These are phyloP conservation scores for Galaxias olidus DNA, from an alignment of 2,797 vertebrate genomes.

Conservation along the genomic window DNA sequence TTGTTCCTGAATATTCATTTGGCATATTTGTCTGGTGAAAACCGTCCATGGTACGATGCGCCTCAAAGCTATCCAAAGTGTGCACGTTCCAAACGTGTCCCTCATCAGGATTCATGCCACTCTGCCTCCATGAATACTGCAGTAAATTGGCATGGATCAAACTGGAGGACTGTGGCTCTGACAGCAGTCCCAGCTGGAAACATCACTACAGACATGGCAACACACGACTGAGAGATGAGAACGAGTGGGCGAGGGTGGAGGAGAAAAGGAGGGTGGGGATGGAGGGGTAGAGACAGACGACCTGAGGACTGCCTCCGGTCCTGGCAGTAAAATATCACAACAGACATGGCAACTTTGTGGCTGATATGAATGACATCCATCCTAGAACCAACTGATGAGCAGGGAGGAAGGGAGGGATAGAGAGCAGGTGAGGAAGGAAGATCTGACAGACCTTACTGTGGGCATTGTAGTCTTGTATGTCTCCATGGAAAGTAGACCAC, in stretches of 20 bases:
- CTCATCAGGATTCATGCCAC: conserved; percentile 79
- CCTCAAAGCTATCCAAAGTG: conserved; percentile 68
- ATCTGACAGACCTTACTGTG: conserved; percentile 55
- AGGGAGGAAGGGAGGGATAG: background rate
- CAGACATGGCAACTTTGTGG: no score
- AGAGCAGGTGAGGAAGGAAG: conserved; percentile 36
- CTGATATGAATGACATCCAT: no score
- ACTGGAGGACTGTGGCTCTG: conserved; percentile 62
- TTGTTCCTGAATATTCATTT: conserved; percentile 70
- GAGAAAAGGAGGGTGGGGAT: conserved; percentile 38
- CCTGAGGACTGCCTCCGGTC: no score
- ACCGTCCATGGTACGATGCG: conserved; percentile 65
- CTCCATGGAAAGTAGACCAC: no score
- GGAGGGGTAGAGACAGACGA: conserved; percentile 3
- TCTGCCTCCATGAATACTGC: conserved; percentile 76
- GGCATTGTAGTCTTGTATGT: conserved; percentile 32
- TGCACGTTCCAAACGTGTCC: conserved; percentile 70
- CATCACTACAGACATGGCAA: background rate
- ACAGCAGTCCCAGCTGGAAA: background rate
- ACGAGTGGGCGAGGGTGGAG: conserved; percentile 30
- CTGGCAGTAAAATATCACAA: no score
- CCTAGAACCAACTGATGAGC: background rate
- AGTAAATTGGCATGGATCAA: conserved; percentile 75
- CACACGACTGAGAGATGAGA: conserved; percentile 1
- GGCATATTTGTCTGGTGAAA: conserved; percentile 63